Conservation (phyloP, 2,888 invertebrate genomes). For the Eupeodes latifasciatus region DNA sequence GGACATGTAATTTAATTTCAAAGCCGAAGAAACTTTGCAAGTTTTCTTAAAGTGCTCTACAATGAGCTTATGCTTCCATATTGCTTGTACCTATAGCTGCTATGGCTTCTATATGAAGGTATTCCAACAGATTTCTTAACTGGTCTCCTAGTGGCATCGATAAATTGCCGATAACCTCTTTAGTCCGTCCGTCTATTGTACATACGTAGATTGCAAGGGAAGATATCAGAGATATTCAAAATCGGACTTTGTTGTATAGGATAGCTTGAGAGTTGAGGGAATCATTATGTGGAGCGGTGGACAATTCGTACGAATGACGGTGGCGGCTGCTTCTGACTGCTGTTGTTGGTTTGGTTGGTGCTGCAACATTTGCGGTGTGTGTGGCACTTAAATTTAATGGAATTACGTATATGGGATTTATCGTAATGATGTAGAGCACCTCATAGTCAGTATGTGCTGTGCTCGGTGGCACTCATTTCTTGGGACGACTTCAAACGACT, state of each 20-base stretch:
- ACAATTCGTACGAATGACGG: neutral
- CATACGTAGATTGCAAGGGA: slow-evolving; percentile 52
- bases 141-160: slow-evolving; percentile 52
- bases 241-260: slow-evolving; percentile 45
- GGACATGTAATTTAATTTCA: slow-evolving; percentile 76
- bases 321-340: slow-evolving; percentile 51
- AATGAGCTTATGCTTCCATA: neutral
- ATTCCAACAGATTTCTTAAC: no score
- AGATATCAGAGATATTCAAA: slow-evolving; percentile 64
- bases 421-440: slow-evolving; percentile 74
- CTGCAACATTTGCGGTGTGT: slow-evolving; percentile 72
- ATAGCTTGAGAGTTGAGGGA: slow-evolving; percentile 16
- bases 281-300: slow-evolving; percentile 9
- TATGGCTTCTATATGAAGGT: no score
- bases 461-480: slow-evolving; percentile 18
- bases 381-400: slow-evolving; percentile 77
- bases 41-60: slow-evolving; percentile 66
- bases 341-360: neutral
- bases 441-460: neutral
- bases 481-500: slow-evolving; percentile 26
- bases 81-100: neutral
- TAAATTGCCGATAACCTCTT: slow-evolving; percentile 68
- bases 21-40: slow-evolving; percentile 71
- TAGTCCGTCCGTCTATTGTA: neutral
- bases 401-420: slow-evolving; percentile 71